phyloP scores from a whole-genome alignment of 1,140 invertebrate genomes.

The Homarus americanus region DNA sequence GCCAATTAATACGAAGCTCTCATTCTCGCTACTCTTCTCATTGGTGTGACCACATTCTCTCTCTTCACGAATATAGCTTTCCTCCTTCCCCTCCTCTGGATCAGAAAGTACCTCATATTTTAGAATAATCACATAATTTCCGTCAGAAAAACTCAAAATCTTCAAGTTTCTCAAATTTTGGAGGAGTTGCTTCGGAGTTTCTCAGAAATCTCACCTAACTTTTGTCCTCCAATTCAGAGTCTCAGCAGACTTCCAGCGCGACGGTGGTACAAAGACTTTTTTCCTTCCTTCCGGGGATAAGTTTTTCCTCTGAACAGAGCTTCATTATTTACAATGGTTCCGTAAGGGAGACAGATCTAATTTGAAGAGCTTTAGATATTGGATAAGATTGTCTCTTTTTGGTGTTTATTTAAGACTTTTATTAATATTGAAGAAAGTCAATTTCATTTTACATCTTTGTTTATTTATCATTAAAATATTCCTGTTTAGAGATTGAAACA shows the following conservation, averaged over 20 bases:
- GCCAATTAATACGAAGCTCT: neutral
- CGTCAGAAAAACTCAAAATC: slow-evolving; percentile 1
- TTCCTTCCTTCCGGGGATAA: neutral
- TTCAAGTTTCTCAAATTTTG: slow-evolving; percentile 5
- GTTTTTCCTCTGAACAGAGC: neutral
- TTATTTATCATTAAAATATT: no score
- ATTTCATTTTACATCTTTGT: no score
- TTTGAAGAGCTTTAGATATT: no score
- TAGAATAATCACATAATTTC: neutral
- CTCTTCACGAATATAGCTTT: neutral
- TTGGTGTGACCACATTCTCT: no score
- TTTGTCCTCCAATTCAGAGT: neutral
- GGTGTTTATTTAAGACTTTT: no score
- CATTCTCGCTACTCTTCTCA: no score
- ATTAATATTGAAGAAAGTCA: no score
- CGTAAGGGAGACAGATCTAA: no score
- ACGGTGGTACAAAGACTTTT: neutral
- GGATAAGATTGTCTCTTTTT: no score
- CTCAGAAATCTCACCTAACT: neutral
- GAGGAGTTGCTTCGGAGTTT: neutral
- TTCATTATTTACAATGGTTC: neutral
- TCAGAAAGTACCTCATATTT: neutral
- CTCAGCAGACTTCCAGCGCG: neutral
- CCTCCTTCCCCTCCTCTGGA: no score
- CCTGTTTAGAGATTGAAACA: no score